Conservation (phyloP, 2,888 invertebrate species). For the Synanthedon tipuliformis region DNA sequence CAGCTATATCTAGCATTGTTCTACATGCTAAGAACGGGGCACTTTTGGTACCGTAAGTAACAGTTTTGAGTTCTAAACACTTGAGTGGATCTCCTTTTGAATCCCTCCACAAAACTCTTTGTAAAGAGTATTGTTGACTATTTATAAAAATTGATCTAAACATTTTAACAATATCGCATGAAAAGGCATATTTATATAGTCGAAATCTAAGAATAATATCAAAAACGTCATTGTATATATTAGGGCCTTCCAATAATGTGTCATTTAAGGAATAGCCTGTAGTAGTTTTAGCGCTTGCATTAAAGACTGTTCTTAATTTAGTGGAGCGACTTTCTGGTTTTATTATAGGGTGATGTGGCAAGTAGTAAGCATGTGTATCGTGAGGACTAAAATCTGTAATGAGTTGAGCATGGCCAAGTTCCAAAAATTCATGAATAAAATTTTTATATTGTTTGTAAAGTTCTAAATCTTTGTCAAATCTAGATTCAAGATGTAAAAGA, state of each 20-base stretch:
- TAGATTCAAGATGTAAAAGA: constrained; percentile 7
- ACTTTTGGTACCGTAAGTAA: no score
- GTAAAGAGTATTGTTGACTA: no score
- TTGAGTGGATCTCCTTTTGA: no score
- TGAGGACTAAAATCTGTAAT: constrained; percentile 3
- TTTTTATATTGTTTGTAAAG: constrained; percentile 6
- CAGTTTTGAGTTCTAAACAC: no score
- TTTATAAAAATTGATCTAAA: not conserved
- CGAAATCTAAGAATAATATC: constrained; percentile 11
- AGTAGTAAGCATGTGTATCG: not conserved
- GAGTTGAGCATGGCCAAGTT: constrained; percentile 9
- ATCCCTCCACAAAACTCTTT: no score
- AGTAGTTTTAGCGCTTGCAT: constrained; percentile 5
- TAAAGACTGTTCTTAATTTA: not conserved
- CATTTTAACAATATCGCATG: constrained; percentile 6
- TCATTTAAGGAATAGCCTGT: constrained; percentile 9
- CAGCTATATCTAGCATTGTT: no score
- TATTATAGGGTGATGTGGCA: constrained; percentile 7
- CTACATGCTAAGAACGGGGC: no score
- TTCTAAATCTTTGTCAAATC: constrained; percentile 4
- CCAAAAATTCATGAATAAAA: constrained; percentile 8
- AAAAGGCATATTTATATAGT: constrained; percentile 7
- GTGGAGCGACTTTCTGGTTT: constrained; percentile 4
- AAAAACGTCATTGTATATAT: constrained; percentile 8
- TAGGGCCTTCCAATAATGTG: constrained; percentile 10